Percentiles rank a stretch among this genome's conserved stretches.
Conservation (phyloP, 2,797 vertebrate genomes). For the Danio albolineatus region DNA sequence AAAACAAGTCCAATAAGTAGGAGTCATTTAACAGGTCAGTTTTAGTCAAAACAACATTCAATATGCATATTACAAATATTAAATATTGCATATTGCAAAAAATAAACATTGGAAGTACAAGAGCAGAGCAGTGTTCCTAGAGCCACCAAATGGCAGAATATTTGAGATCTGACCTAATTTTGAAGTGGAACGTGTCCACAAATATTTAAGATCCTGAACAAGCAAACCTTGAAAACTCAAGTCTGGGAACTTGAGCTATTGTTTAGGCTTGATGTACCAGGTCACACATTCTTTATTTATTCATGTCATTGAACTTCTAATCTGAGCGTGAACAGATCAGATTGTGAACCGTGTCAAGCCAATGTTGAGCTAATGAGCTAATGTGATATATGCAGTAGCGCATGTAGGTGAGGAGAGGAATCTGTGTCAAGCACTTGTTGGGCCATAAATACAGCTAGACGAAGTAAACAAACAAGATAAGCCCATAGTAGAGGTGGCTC, state of each 20-base stretch:
- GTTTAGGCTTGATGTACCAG: background rate
- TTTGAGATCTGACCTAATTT: background rate
- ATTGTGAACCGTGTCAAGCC: constrained; percentile 3
- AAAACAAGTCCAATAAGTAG: background rate
- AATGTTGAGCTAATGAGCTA: constrained; percentile 1
- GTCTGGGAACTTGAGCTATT: background rate
- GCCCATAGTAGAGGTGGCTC: background rate
- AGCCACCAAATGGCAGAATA: background rate
- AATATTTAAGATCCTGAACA: background rate
- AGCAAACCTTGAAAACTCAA: background rate
- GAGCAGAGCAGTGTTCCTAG: too few relatives aligned
- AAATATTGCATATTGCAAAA: too few relatives aligned
- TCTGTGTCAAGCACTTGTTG: constrained; percentile 13
- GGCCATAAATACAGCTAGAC: constrained; percentile 36
- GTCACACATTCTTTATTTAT: constrained; percentile 27
- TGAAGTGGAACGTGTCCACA: background rate
- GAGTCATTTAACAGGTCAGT: too few relatives aligned
- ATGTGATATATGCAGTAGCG: background rate
- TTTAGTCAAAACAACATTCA: too few relatives aligned
- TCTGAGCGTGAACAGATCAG: background rate
- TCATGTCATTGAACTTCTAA: constrained; percentile 12
- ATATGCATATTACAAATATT: too few relatives aligned
- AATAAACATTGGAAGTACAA: too few relatives aligned
- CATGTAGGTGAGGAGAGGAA: constrained; percentile 32
- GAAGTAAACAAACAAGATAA: constrained; percentile 33